Evolutionary conservation across 2,888 invertebrate species (phyloP).

Genomic region (Portevinia maculata): DNA sequence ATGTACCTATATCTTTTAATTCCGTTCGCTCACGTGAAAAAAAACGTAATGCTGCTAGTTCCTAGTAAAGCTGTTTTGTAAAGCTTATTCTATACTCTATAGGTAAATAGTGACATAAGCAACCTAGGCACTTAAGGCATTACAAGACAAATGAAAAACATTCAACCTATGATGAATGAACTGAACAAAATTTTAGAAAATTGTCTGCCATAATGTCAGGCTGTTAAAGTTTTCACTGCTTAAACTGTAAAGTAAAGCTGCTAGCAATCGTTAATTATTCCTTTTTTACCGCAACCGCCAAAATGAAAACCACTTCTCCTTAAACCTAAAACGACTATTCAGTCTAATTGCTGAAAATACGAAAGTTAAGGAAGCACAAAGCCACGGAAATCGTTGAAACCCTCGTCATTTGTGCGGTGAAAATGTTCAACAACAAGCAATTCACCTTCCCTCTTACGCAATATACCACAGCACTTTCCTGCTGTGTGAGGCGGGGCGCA

Average conservation of each 20-base stretch:
- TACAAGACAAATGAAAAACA: background rate
- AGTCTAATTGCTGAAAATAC: constrained; percentile 69
- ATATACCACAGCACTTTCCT: background rate
- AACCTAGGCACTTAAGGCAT: background rate
- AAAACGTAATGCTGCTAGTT: too few relatives aligned
- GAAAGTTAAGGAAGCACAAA: constrained; percentile 63
- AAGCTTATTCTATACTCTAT: too few relatives aligned
- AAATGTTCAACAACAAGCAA: constrained; percentile 61
- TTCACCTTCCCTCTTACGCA: constrained; percentile 16
- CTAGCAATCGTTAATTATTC: constrained; percentile 55
- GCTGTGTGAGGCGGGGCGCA: constrained; percentile 36
- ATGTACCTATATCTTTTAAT: too few relatives aligned
- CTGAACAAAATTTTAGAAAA: background rate
- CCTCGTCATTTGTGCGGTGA: constrained; percentile 67
- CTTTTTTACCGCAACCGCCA: constrained; percentile 41
- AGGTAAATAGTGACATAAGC: too few relatives aligned
- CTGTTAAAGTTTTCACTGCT: constrained; percentile 3
- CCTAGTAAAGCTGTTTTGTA: too few relatives aligned
- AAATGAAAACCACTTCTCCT: constrained; percentile 46
- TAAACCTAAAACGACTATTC: constrained; percentile 58
- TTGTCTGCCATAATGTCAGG: background rate
- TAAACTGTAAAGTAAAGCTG: constrained; percentile 12
- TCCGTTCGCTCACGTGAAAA: too few relatives aligned
- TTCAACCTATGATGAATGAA: background rate
- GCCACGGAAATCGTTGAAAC: constrained; percentile 65